phyloP scores from a whole-genome alignment of 2,113 vertebrate genomes.

The Sinocyclocheilus anshuiensis region DNA sequence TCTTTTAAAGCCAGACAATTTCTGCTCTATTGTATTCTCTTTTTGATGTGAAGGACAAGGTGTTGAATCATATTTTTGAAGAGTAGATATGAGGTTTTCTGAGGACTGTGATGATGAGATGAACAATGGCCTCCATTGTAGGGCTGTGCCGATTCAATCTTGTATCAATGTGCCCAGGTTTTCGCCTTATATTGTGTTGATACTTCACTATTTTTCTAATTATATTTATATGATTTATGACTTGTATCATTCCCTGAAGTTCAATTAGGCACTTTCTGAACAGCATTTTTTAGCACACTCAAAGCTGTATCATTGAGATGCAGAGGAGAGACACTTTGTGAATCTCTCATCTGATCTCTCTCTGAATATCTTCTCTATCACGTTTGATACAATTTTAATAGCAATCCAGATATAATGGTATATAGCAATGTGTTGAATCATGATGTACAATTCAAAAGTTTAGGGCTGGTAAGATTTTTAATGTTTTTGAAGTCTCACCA shows the following conservation, averaged over 20 bases:
- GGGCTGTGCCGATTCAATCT: background rate
- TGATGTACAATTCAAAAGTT: background rate
- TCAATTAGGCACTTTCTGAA: background rate
- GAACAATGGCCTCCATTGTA: background rate
- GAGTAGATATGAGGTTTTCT: background rate
- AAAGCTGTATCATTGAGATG: background rate
- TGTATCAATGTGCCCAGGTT: background rate
- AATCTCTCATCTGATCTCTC: too few species aligned
- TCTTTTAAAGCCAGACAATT: background rate
- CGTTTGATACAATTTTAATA: too few species aligned
- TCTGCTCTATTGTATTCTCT: slow-evolving; percentile 1
- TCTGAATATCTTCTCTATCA: too few species aligned
- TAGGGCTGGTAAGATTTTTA: background rate
- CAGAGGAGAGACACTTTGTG: background rate
- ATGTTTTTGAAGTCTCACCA: background rate
- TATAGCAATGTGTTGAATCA: background rate
- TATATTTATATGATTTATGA: background rate
- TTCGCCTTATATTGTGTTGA: background rate
- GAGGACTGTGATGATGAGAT: background rate
- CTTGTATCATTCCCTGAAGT: background rate
- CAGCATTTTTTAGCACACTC: background rate
- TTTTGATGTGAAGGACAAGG: background rate
- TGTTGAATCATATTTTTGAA: background rate
- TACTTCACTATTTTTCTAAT: background rate
- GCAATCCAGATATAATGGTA: too few species aligned